A percentile compares a stretch with the other conserved stretches of the same genome.
Conservation (phyloP, 2,888 invertebrate species). For the Chymomyza fuscimana region DNA sequence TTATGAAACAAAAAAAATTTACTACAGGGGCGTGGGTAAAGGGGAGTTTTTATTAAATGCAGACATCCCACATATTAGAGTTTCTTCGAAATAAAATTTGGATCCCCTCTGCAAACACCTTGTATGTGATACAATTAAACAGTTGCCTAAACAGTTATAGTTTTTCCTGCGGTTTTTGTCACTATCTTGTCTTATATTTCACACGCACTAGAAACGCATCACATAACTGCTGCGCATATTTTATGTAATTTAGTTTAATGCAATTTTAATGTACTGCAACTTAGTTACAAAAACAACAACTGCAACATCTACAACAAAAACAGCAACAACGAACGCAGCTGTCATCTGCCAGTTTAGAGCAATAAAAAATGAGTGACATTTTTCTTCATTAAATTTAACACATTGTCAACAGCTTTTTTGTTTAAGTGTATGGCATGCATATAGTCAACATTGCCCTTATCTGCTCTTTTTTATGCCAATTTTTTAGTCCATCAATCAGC, state of each 20-base stretch:
- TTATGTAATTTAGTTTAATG: slow-evolving; percentile 55
- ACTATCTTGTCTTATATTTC: slow-evolving; percentile 1
- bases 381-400: slow-evolving; percentile 58
- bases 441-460: background rate
- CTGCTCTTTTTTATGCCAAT: background rate
- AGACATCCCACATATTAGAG: too few relatives aligned
- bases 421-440: background rate
- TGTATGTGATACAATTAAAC: background rate
- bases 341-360: slow-evolving; percentile 40
- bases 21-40: too few relatives aligned
- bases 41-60: too few relatives aligned
- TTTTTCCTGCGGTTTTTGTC: slow-evolving; percentile 35
- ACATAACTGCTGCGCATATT: slow-evolving; percentile 23
- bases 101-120: too few relatives aligned
- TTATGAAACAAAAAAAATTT: slow-evolving; percentile 11
- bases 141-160: slow-evolving; percentile 4
- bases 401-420: slow-evolving; percentile 48
- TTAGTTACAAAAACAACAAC: slow-evolving; percentile 13
- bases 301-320: slow-evolving; percentile 18
- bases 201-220: slow-evolving; percentile 7
- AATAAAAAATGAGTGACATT: slow-evolving; percentile 53
- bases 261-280: slow-evolving; percentile 50
- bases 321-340: slow-evolving; percentile 4
- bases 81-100: too few relatives aligned
- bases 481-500: slow-evolving; percentile 45